phyloP scores from a whole-genome alignment of 1,140 invertebrate species.

The Pseudomyrmex dendroicus region DNA sequence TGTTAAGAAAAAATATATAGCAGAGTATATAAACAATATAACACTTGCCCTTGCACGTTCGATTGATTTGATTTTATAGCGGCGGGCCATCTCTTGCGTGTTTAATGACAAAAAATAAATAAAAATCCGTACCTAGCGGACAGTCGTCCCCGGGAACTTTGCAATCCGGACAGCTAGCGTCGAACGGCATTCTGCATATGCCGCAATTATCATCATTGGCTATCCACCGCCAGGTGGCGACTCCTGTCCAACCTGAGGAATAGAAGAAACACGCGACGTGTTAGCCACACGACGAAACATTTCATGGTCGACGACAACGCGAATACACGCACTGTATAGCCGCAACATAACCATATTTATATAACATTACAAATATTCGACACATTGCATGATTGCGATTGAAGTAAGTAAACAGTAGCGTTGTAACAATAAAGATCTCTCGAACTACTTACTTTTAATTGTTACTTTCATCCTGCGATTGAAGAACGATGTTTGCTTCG shows the following conservation, averaged over 20 bases:
- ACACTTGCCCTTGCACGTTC: too few relatives aligned
- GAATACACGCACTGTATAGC: too few relatives aligned
- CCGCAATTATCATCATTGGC: slow-evolving; percentile 99
- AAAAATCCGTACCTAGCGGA: slow-evolving; percentile 89
- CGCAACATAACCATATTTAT: slow-evolving; percentile 2
- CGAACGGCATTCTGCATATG: slow-evolving; percentile 99
- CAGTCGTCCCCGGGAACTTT: slow-evolving; percentile 99
- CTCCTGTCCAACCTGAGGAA: slow-evolving; percentile 93
- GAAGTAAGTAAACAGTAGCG: background rate
- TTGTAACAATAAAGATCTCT: background rate
- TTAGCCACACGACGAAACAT: background rate
- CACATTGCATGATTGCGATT: background rate
- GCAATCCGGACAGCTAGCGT: slow-evolving; percentile 99
- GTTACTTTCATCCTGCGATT: slow-evolving; percentile 78
- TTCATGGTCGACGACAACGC: background rate
- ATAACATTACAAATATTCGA: background rate
- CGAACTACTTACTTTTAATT: slow-evolving; percentile 78
- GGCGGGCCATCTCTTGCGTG: too few relatives aligned
- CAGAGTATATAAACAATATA: too few relatives aligned
- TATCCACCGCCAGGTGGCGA: slow-evolving; percentile 99
- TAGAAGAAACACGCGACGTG: slow-evolving; percentile 6
- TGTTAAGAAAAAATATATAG: too few relatives aligned
- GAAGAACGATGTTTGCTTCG: background rate
- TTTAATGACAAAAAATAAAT: background rate
- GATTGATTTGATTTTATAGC: too few relatives aligned